Base-by-base conservation (phyloP, 1,140 invertebrate genomes). In the Platorchestia sp. region DNA sequence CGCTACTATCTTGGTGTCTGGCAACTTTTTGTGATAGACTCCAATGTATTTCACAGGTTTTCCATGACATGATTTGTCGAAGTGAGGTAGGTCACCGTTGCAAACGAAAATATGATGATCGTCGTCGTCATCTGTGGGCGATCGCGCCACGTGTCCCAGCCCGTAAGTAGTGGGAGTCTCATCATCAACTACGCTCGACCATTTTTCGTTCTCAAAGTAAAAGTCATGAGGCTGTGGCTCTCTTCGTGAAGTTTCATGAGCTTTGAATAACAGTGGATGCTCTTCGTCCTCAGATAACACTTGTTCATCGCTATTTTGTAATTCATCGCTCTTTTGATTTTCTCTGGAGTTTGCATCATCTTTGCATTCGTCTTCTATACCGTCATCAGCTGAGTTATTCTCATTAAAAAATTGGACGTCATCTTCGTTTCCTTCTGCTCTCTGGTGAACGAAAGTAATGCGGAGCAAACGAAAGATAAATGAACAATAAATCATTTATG, bases 1-100 rank as follows among this genome's bases (percentile, higher is more conserved):
- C 5, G 44, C 91, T 14, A 93, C 45, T n/a, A 93, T 93, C 40
- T 45, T 93, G 0, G 91, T 93, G 36, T 93, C 91, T 3, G 91
- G 91, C 40, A 93, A 93, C 43, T 40, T 93, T 93, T 45, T 44
- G 43, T 47, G 91, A 41, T 93, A 93, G 19, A 93, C 91, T 16
- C 91, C 45, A 47, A 93, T 93, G 45, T 45, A 47, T 45, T 93
- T 45, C 19, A 40, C 91, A 40, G 43, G 45, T 93, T 93, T 93
- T 47, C 91, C 91, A 45, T 5, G 40, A n/a, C 10, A 40, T n/a
- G 91, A 45, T 93, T 45, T 93, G 14, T 93, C 44, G 22, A 45
- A 44, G 6, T 45, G 43, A 45, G 45, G 40, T 36, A 93, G 44
- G 14, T 45, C 43, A 93, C 91, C 91, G 40, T 47, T 93, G 5